A percentile compares a stretch with the other conserved stretches of the same genome.
Evolutionary conservation across 2,888 invertebrate species (phyloP).

Genomic region (Apodemia hepburni): DNA sequence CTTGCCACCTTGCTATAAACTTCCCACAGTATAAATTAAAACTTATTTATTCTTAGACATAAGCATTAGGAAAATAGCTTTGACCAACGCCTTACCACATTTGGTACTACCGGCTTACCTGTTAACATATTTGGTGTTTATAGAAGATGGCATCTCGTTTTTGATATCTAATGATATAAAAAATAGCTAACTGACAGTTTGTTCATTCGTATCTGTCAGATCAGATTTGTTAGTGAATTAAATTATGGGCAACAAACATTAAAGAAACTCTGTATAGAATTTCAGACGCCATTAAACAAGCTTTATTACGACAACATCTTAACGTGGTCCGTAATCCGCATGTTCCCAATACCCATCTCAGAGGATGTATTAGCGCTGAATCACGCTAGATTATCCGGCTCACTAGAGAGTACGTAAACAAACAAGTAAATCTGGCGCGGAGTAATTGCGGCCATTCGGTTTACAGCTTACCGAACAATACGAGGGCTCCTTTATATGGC

Average conservation of each 20-base stretch:
- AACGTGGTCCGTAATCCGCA: background rate
- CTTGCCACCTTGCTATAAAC: too few species aligned
- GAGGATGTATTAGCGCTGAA: background rate
- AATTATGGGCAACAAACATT: background rate
- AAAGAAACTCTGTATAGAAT: slow-evolving; percentile 23
- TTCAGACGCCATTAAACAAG: background rate
- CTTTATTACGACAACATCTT: background rate
- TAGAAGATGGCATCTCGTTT: too few species aligned
- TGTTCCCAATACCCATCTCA: background rate
- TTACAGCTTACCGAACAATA: background rate
- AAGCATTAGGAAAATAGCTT: too few species aligned
- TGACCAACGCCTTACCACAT: too few species aligned
- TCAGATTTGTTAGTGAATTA: too few species aligned
- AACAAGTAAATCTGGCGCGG: slow-evolving; percentile 2
- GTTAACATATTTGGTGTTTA: too few species aligned
- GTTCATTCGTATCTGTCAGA: too few species aligned
- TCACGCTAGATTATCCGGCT: background rate
- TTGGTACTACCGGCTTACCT: too few species aligned
- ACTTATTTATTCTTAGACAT: too few species aligned
- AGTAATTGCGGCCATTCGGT: slow-evolving; percentile 9
- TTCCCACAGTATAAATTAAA: too few species aligned
- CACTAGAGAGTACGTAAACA: background rate
- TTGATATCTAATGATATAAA: too few species aligned
- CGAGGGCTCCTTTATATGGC: background rate
- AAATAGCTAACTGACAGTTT: too few species aligned